Conservation (phyloP, 1,140 invertebrate genomes). For the Delia radicum region DNA sequence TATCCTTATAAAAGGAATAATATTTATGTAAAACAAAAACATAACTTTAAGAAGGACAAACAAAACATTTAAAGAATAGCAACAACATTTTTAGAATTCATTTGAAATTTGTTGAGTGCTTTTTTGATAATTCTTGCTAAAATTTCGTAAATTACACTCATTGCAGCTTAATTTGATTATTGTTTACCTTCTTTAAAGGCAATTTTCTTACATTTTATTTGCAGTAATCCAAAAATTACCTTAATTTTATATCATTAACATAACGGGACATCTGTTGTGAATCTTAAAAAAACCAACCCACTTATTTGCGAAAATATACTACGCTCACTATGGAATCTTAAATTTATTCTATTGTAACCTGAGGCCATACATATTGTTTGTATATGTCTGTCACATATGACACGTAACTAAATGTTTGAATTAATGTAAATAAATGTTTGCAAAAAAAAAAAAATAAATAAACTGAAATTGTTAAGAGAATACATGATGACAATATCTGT, state of each 20-base stretch:
- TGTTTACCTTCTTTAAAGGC: not conserved
- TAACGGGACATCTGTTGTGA: conserved; percentile 6
- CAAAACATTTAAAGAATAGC: not conserved
- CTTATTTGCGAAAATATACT: not conserved
- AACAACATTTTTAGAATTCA: not conserved
- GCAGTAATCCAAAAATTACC: conserved; percentile 10
- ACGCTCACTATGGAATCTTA: not conserved
- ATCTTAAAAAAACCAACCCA: not conserved
- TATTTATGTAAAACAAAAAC: not conserved
- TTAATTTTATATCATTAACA: conserved; percentile 10
- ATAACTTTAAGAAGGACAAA: not conserved
- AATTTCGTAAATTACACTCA: too few species aligned
- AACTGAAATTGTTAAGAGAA: not conserved
- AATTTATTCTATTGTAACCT: not conserved
- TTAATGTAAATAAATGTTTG: conserved; percentile 8
- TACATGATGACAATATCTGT: not conserved
- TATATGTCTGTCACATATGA: conserved; percentile 12
- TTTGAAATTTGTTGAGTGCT: not conserved
- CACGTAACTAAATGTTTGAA: conserved; percentile 21
- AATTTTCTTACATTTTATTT: not conserved
- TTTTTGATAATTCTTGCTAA: too few species aligned
- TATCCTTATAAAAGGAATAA: not conserved
- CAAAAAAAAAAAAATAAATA: not conserved
- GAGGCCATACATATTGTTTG: not conserved
- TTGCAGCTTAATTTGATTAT: not conserved